Base-by-base conservation (phyloP, 1,140 invertebrate species). In the Dendroctonus valens region DNA sequence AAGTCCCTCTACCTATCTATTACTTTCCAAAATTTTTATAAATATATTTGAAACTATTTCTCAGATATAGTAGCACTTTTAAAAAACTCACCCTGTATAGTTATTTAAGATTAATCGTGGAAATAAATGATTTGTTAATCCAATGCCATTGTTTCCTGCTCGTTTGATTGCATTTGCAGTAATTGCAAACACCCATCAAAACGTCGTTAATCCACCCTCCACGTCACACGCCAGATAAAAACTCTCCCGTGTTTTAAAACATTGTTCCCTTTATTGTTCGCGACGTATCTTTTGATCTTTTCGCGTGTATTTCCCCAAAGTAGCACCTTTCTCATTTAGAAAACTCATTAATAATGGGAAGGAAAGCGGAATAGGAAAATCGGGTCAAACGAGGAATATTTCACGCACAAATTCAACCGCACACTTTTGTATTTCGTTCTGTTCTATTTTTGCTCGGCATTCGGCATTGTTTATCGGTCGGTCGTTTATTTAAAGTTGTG, bases 401-500 rank as follows among this genome's bases (percentile, higher is more conserved):
- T 55, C 53, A 55, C 53, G 53, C 53, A 55, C 53, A 55, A 55
- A 55, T 26, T 41, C 53, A 15, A 55, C 11, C 53, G 11, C 11
- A 41, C 53, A 55, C 39, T 55, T 55, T 55, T 55, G 53, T 55
- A 55, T 55, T 55, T 26, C 11, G 8, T 12, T n/a, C 26, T 26
- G 5, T 41, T 55, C 53, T 55, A 55, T 55, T 55, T 55, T 55
- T 55, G 41, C 26, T 26, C 11, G 50, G 12, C 42, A 46, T 55
- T 55, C 53, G 53, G 53, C 53, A 55, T 55, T 55, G 53, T 55
- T 55, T 55, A 55, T 55, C 53, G 42, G 26, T 26, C 26, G 26
- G 53, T 55, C 53, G 53, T 55, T 55, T 55, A 55, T 55, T 55
- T 55, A 55, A 55, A 55, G 53, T 55, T 55, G 53, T 55, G 53